These are phyloP conservation scores for Sebastes nivosus DNA, from an alignment of 2,797 vertebrate species.

Conservation along the genomic window DNA sequence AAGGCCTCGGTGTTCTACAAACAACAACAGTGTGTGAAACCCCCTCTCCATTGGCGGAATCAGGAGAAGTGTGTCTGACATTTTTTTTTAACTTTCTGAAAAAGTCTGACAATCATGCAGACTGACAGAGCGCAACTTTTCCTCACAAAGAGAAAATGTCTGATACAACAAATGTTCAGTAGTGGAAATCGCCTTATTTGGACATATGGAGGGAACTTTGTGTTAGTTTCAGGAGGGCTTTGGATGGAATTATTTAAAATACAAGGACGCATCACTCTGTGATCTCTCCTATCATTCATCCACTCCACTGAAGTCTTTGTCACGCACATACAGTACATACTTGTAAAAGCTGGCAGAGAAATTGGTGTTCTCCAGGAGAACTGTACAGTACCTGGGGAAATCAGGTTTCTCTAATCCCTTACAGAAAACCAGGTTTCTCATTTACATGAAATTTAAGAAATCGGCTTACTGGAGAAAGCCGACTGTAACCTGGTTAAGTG, in stretches of 20 bases:
- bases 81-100: not conserved
- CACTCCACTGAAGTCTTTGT: not conserved
- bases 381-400: not conserved
- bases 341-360: not conserved
- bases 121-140: not conserved
- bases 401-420: not conserved
- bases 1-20: not conserved
- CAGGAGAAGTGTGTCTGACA: not conserved
- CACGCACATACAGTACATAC: not conserved
- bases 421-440: not conserved
- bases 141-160: not conserved
- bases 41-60: not conserved
- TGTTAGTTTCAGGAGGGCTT: not conserved
- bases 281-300: not conserved
- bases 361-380: not conserved
- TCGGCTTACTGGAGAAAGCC: not conserved
- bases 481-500: not conserved
- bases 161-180: not conserved
- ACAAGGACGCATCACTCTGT: not conserved
- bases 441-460: not conserved
- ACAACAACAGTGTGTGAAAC: not conserved
- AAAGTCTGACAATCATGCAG: not conserved
- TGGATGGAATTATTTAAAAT: not conserved
- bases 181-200: not conserved
- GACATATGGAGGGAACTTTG: not conserved